Percentiles rank a stretch among this genome's conserved stretches.
phyloP scores from a whole-genome alignment of 2,797 vertebrate genomes.

The Sebastes vulpes region DNA sequence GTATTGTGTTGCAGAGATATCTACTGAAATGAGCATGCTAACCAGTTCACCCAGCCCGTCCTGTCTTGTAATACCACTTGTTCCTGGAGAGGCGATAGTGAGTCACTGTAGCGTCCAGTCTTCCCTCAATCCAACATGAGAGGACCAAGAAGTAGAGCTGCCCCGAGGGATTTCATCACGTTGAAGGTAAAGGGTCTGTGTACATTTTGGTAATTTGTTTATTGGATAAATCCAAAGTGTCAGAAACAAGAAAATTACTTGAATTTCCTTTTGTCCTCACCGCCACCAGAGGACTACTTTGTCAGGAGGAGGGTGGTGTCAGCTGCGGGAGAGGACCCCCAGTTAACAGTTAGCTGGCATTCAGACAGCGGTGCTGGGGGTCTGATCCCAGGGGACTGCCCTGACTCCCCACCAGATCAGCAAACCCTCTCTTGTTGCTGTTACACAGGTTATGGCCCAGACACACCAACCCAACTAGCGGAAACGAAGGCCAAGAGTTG shows the following conservation, averaged over 20 bases:
- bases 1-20: not conserved
- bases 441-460: not conserved
- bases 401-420: not conserved
- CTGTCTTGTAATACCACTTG: not conserved
- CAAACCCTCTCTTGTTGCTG: not conserved
- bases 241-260: not conserved
- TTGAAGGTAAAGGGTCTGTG: not conserved
- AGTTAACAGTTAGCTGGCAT: not conserved
- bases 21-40: not conserved
- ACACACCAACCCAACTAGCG: not conserved
- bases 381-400: not conserved
- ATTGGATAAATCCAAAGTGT: not conserved
- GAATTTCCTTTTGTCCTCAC: not conserved
- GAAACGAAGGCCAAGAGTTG: not conserved
- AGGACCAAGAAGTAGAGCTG: not conserved
- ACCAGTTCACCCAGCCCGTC: not conserved
- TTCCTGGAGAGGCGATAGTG: not conserved
- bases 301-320: not conserved
- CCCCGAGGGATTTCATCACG: not conserved
- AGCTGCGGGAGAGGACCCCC: not conserved
- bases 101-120: not conserved
- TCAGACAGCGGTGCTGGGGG: not conserved
- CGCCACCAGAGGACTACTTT: not conserved
- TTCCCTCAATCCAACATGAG: not conserved
- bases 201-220: not conserved